Conservation (phyloP, 2,797 vertebrate species). For the Oreortyx pictus region DNA sequence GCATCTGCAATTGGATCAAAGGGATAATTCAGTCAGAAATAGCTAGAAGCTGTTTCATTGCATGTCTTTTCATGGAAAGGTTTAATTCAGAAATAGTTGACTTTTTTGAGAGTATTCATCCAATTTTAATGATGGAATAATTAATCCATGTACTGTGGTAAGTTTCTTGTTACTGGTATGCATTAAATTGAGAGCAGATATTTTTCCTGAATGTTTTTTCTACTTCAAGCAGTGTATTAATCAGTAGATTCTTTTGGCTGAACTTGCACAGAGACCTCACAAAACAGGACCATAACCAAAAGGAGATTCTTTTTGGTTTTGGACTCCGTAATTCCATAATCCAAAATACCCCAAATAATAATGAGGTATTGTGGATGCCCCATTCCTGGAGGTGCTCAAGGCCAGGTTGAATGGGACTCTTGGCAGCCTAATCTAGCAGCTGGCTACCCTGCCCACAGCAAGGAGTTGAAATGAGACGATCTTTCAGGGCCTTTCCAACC, state of each 20-base stretch:
- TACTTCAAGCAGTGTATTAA: not conserved
- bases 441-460: not conserved
- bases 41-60: not conserved
- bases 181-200: not conserved
- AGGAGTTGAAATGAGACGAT: not conserved
- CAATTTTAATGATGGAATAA: not conserved
- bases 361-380: not conserved
- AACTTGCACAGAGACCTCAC: not conserved
- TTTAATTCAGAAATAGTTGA: not conserved
- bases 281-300: not conserved
- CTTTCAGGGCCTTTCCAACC: not conserved
- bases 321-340: not conserved
- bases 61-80: not conserved
- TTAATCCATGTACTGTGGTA: not conserved
- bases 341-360: too few relatives aligned
- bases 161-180: not conserved
- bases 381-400: not conserved
- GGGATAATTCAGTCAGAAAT: not conserved
- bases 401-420: too few relatives aligned
- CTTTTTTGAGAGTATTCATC: not conserved
- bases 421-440: not conserved
- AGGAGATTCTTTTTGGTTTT: not conserved
- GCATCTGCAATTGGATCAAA: not conserved
- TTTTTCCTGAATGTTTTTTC: not conserved
- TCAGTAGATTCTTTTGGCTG: not conserved